Evolutionary conservation across 2,113 vertebrate genomes (phyloP), one percentile per base, ranked within the genome.

Genomic region (Nycticorax nycticorax): DNA sequence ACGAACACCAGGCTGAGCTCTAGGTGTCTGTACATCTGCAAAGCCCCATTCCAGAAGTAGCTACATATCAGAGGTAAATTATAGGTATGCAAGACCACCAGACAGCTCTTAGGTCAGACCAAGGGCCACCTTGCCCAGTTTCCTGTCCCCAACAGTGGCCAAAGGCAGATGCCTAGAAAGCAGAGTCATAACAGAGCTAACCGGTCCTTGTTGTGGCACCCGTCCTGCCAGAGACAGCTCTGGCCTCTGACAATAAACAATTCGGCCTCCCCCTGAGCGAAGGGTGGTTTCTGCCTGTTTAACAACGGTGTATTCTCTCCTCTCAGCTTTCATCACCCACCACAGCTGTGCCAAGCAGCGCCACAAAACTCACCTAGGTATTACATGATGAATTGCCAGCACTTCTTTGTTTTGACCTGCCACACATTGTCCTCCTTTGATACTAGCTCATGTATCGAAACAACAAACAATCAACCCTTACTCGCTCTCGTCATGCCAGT

Each of bases 121-220:
- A 59, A 59, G n/a, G 32, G 67, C 28, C 48, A 53, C 30, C 37
- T 48, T 0, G 6, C 20, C 28, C 41, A 17, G 30, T 28, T 37
- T 18, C 66, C 37, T 28, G 37, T 30, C 48, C 43, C 33, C 1
- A 0, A 13, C 30, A 68, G 53, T 4, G 12, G 55, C 59, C 55
- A 48, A 73, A 62, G 22, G 52, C 52, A 68, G 79, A 43, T 23
- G 12, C 23, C 17, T n/a, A 37, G 37, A 62, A 67, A 72, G 48
- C 28, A 72, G 35, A 71, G 26, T 30, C 26, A 16, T 50, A 60
- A 11, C 17, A 67, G 22, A 69, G 37, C 37, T 43, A 53, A 45
- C 52, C 9, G 12, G 28, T 57, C 26, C 84, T 73, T 4, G 4
- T 14, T 57, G 16, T 0, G 1, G 14, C 6, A 2, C 10, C 2